Base-by-base conservation (phyloP, 2,888 invertebrate species). In the Pollenia griseotomentosa region DNA sequence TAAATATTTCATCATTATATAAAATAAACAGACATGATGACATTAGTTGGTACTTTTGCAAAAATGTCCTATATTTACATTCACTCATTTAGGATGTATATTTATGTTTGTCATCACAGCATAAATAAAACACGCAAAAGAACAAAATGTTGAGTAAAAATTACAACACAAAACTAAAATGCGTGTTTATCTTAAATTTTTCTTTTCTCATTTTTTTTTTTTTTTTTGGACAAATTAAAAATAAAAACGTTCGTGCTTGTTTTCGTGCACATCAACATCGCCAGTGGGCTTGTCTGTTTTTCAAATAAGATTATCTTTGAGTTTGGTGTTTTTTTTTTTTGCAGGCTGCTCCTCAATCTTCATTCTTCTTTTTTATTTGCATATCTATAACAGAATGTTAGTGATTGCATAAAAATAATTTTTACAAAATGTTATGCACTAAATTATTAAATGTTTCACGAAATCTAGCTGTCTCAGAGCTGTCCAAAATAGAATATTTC, bases 1-100 rank as follows among this genome's bases (percentile, higher is more conserved):
- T 65, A 73, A 40, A 65, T 65, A 16, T 65, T 46, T 65, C 48
- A 65, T 73, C 12, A 65, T 57, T 4, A 16, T 46, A 73, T 81
- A 65, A 48, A 80, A 53, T 33, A 6, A 6, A 33, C 48, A 65
- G 19, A 51, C 23, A 73, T 19, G 46, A 48, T 65, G 81, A 74
- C 65, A 73, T 81, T 73, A 73, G 71, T 73, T 55, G 71, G 7
- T 33, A 71, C 16, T 10, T 19, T 55, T 70, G 12, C 23, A 5
- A 33, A 33, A 33, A 33, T 33, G 33, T 33, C 33, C 33, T 33
- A 33, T 33, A 16, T 66, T 16, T 16, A n/a, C 40, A 42, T 53
- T 42, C 11, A 48, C 11, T 5, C 2, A 11, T 8, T 11, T 55
- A 33, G 19, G 33, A 33, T 33, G n/a, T 55, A 4, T 11, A n/a